Conservation (phyloP, 2,113 vertebrate genomes). For the Periophthalmodon schlosseri region DNA sequence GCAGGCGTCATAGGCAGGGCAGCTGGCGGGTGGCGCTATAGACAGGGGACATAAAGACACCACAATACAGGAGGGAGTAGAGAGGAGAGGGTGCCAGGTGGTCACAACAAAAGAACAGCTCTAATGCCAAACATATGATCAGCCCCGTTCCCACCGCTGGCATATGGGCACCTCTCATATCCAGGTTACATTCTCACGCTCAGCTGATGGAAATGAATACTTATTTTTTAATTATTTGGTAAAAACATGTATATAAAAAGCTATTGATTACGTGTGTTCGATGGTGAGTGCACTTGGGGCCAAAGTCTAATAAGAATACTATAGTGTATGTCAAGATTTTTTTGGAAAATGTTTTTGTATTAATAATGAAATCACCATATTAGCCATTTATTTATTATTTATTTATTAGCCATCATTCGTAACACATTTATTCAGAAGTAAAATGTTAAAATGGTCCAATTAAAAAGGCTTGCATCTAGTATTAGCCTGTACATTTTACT, state of each 20-base stretch:
- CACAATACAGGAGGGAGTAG: constrained; percentile 77
- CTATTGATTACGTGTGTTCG: not conserved
- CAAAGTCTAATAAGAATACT: not conserved
- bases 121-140: constrained; percentile 71
- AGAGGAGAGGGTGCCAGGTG: constrained; percentile 76
- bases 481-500: not conserved
- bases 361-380: no score
- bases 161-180: constrained; percentile 52
- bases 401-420: no score
- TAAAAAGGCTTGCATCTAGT: not conserved
- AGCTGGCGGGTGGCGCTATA: constrained; percentile 70
- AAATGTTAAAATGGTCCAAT: not conserved
- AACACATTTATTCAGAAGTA: no score
- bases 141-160: constrained; percentile 61
- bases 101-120: constrained; percentile 73
- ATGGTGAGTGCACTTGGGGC: not conserved
- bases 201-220: constrained; percentile 47
- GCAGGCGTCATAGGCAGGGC: constrained; percentile 61
- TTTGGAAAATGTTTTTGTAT: not conserved
- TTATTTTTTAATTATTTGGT: constrained; percentile 8
- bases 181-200: constrained; percentile 56
- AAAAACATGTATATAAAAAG: not conserved
- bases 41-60: constrained; percentile 59
- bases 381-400: no score
- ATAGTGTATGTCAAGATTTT: no score